phyloP scores from a whole-genome alignment of 2,113 vertebrate species.

The Mesembrinibis cayennensis region DNA sequence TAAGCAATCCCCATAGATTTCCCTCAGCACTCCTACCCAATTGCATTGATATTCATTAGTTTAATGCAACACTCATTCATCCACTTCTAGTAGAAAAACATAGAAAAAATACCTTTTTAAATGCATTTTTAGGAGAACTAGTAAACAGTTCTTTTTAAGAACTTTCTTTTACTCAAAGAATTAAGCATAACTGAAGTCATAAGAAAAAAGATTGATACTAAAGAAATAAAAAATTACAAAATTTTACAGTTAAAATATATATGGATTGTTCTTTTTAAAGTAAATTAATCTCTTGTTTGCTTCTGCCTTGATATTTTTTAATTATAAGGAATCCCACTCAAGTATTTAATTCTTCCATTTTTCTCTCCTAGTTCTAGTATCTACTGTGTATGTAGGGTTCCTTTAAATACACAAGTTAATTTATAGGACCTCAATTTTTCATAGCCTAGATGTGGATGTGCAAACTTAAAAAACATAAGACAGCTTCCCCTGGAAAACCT shows the following conservation, averaged over 20 bases:
- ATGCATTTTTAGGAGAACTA: background rate
- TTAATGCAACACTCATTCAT: background rate
- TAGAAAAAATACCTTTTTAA: background rate
- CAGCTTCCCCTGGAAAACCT: background rate
- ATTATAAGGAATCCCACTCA: background rate
- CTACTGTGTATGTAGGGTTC: background rate
- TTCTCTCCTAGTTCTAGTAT: background rate
- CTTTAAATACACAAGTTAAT: background rate
- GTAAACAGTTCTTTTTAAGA: background rate
- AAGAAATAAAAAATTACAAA: background rate
- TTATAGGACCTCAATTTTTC: background rate
- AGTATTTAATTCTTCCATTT: background rate
- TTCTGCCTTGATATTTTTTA: background rate
- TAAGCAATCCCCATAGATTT: constrained; percentile 13
- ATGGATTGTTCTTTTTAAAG: background rate
- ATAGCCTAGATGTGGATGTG: background rate
- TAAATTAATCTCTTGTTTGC: background rate
- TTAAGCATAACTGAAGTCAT: background rate
- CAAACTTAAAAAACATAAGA: background rate
- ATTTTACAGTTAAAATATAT: background rate
- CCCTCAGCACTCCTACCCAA: constrained; percentile 5
- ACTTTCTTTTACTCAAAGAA: background rate
- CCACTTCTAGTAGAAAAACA: background rate
- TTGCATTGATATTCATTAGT: constrained; percentile 34
- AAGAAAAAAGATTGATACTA: background rate